Base-by-base conservation (phyloP, 2,113 vertebrate species). In the Silurus asotus region DNA sequence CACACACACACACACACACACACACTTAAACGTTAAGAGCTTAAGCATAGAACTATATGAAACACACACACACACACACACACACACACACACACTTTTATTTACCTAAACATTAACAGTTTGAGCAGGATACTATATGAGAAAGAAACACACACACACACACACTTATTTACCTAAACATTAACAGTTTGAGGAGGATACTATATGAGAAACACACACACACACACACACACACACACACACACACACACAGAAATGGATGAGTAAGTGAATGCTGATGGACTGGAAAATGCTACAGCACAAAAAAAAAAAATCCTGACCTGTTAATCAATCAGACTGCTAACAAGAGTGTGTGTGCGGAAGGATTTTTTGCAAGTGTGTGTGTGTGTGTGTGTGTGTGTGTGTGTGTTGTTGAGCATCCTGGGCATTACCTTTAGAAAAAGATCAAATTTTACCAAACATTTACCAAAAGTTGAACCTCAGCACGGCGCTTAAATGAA, bases 131-230 rank as follows among this genome's bases (percentile, higher is more conserved):
- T 55, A 70, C 75, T 20, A 11, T n/a, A 25, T 80, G 64, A n/a
- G n/a, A n/a, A n/a, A n/a, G n/a, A n/a, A n/a, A 72, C 82, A 55
- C 82, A 83, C 49, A 69, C 81, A 83, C 25, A 28, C 74, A 74
- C 53, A 76, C 56, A 84, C 6, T 77, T 59, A 82, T 65, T 65
- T 82, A 48, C 70, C 76, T 45, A 62, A 9, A 56, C 15, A 49
- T 69, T 17, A 65, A 58, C 53, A 45, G 62, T 37, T 59, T 80
- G 25, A 70, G 8, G 53, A 70, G 69, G 62, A 53, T 65, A 70
- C 75, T 20, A 11, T n/a, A 49, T 80, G 53, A 70, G 59, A 64
- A 20, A 84, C 37, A 64, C 37, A 19, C 56, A 61, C 23, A 64
- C 15, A 62, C 37, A 20, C 45, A 25, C 14, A 55, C 17, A 64